These are phyloP conservation scores for Pungitius pungitius DNA, from an alignment of 2,113 vertebrate species.

Conservation along the genomic window DNA sequence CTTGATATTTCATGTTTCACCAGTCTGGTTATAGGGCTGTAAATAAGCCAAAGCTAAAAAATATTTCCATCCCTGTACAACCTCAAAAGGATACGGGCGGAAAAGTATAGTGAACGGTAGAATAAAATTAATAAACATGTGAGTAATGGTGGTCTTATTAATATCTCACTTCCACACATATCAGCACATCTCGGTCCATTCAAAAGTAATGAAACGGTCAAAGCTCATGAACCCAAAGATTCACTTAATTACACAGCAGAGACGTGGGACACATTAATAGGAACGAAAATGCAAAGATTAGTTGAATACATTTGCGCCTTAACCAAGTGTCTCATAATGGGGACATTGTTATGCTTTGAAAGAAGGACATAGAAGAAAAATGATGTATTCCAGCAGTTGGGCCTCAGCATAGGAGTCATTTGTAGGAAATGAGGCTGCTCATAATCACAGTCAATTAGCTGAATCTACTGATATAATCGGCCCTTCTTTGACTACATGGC, in stretches of 20 bases:
- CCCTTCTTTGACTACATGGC: conserved; percentile 31
- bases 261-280: conserved; percentile 21
- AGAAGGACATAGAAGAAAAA: conserved; percentile 40
- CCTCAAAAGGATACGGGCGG: conserved; percentile 10
- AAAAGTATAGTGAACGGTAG: conserved; percentile 4
- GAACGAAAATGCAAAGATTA: conserved; percentile 23
- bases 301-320: conserved; percentile 23
- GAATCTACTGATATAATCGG: conserved; percentile 58
- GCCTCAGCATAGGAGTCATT: conserved; percentile 37
- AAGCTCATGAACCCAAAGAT: conserved; percentile 33
- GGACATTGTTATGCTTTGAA: conserved; percentile 32
- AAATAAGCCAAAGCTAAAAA: conserved; percentile 3
- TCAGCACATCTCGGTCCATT: conserved; percentile 37
- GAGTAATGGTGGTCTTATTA: conserved; percentile 18
- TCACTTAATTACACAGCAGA: conserved; percentile 45
- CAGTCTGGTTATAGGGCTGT: background rate
- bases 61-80: background rate
- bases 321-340: conserved; percentile 41
- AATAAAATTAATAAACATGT: conserved; percentile 34
- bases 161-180: conserved; percentile 37
- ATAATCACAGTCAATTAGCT: conserved; percentile 56
- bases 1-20: background rate
- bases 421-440: conserved; percentile 53
- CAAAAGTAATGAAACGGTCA: conserved; percentile 55
- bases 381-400: conserved; percentile 22